Conservation (phyloP, 2,888 invertebrate species). For the Tetrapedia diversipes region DNA sequence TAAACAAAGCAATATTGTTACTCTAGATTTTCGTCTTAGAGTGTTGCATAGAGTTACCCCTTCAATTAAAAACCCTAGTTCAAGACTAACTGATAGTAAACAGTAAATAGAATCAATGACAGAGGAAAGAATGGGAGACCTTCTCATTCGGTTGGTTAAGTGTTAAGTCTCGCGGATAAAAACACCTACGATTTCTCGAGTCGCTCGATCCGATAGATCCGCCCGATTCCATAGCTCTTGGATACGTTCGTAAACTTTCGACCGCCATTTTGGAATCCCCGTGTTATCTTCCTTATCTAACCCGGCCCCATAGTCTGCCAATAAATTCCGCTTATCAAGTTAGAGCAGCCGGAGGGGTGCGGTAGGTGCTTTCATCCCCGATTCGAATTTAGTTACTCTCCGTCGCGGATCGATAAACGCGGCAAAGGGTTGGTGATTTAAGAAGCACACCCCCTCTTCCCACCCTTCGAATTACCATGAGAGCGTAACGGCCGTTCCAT, state of each 20-base stretch:
- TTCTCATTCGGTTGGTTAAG: too few relatives aligned
- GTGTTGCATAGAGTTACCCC: too few relatives aligned
- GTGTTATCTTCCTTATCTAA: slow-evolving; percentile 32
- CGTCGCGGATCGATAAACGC: slow-evolving; percentile 22
- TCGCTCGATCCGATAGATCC: not conserved
- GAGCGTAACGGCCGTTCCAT: slow-evolving; percentile 31
- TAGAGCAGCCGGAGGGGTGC: slow-evolving; percentile 24
- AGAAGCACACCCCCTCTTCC: slow-evolving; percentile 22
- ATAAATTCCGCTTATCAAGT: slow-evolving; percentile 49
- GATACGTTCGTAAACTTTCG: not conserved
- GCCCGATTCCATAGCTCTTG: not conserved
- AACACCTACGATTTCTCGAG: too few relatives aligned
- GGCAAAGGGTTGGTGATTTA: slow-evolving; percentile 39
- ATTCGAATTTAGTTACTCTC: slow-evolving; percentile 37
- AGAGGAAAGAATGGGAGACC: too few relatives aligned
- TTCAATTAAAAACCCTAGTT: too few relatives aligned
- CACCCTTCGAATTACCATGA: slow-evolving; percentile 45
- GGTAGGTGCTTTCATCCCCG: slow-evolving; percentile 5
- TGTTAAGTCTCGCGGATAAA: not conserved
- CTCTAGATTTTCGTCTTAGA: too few relatives aligned
- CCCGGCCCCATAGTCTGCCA: not conserved
- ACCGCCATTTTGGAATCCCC: not conserved
- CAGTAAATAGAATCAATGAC: too few relatives aligned
- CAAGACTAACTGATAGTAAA: too few relatives aligned
- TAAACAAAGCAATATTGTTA: too few relatives aligned